Evolutionary conservation across 1,140 invertebrate genomes (phyloP).

Genomic region (Cydia amplana): DNA sequence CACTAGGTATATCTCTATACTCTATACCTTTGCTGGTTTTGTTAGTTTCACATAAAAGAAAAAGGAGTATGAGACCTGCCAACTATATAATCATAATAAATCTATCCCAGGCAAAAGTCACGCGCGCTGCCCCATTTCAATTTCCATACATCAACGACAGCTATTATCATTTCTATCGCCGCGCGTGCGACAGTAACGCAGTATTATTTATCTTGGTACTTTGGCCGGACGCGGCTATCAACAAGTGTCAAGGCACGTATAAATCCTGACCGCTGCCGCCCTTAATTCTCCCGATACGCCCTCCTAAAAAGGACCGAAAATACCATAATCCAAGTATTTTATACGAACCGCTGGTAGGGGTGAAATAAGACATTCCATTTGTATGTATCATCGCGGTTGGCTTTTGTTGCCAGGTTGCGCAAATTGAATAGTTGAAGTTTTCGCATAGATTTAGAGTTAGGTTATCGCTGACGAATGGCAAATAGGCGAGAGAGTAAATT

Average conservation of each 20-base stretch:
- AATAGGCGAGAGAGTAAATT: neutral
- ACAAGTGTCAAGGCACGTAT: slow-evolving; percentile 63
- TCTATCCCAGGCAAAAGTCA: slow-evolving; percentile 15
- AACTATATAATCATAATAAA: slow-evolving; percentile 28
- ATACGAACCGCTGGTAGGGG: slow-evolving; percentile 33
- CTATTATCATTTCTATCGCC: slow-evolving; percentile 29
- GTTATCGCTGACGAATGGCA: neutral
- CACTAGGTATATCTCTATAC: no score
- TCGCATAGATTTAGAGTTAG: slow-evolving; percentile 21
- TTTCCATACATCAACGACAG: slow-evolving; percentile 21
- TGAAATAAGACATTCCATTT: slow-evolving; percentile 39
- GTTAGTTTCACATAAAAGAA: neutral
- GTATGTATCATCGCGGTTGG: slow-evolving; percentile 35
- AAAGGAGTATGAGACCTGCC: neutral
- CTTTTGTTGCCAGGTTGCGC: slow-evolving; percentile 11
- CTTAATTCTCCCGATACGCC: slow-evolving; percentile 49
- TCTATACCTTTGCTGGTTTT: neutral
- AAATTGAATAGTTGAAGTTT: slow-evolving; percentile 25
- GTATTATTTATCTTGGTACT: slow-evolving; percentile 50
- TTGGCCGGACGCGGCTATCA: slow-evolving; percentile 54
- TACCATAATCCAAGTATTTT: slow-evolving; percentile 40
- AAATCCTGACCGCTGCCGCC: slow-evolving; percentile 50
- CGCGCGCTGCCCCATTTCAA: slow-evolving; percentile 20
- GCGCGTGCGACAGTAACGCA: slow-evolving; percentile 21
- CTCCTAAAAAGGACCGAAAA: slow-evolving; percentile 35